phyloP scores from a whole-genome alignment of 1,140 invertebrate genomes.

The Daktulosphaira vitifoliae region DNA sequence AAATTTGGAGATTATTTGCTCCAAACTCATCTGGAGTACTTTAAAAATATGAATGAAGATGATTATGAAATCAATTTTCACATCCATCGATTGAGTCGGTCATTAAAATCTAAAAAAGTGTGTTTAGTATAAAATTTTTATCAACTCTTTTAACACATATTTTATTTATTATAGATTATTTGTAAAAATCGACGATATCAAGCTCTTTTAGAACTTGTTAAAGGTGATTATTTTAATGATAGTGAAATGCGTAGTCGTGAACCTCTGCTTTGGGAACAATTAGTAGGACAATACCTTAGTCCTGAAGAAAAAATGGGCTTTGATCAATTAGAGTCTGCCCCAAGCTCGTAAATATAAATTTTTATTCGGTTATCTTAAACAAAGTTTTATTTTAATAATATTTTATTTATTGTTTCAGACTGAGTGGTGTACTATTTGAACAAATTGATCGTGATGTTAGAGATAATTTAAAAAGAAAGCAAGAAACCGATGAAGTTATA shows the following conservation, averaged over 20 bases:
- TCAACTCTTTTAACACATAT: no score
- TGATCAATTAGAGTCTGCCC: constrained; percentile 50
- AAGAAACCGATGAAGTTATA: constrained; percentile 41
- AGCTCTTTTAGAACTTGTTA: constrained; percentile 66
- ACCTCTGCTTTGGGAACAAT: constrained; percentile 77
- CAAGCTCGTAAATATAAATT: constrained; percentile 45
- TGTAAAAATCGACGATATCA: constrained; percentile 72
- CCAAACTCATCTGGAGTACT: constrained; percentile 57
- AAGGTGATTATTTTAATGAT: constrained; percentile 77
- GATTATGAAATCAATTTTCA: constrained; percentile 37
- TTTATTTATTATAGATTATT: constrained; percentile 44
- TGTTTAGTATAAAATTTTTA: not conserved
- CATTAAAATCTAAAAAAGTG: constrained; percentile 25
- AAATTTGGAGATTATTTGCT: constrained; percentile 67
- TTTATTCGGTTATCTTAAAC: constrained; percentile 17
- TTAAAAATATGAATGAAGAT: constrained; percentile 44
- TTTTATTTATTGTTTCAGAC: constrained; percentile 38
- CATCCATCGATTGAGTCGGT: constrained; percentile 18
- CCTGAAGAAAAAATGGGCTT: constrained; percentile 58
- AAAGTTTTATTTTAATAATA: no score
- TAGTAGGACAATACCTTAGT: constrained; percentile 74
- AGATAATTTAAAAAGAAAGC: constrained; percentile 52
- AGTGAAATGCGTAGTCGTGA: constrained; percentile 86
- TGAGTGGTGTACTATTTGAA: constrained; percentile 58
- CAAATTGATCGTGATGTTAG: constrained; percentile 57